These are phyloP conservation scores for Pithys albifrons DNA, from an alignment of 2,113 vertebrate genomes.

Conservation along the genomic window DNA sequence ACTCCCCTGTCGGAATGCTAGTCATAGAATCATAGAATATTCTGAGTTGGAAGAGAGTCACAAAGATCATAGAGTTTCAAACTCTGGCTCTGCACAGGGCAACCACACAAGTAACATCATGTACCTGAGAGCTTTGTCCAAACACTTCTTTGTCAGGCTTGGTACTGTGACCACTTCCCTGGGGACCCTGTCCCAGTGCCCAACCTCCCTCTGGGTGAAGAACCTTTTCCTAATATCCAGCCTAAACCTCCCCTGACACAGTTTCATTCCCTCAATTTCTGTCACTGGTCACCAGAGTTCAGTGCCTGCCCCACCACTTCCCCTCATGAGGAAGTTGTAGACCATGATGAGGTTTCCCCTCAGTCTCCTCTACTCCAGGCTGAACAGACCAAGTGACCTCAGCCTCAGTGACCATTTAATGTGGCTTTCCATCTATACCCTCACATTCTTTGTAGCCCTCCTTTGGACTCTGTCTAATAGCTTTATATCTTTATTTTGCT, in stretches of 20 bases:
- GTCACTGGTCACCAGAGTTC: background rate
- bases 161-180: background rate
- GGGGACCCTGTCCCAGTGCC: background rate
- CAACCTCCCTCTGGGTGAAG: background rate
- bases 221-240: background rate
- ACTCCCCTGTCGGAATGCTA: background rate
- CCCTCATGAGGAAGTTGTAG: background rate
- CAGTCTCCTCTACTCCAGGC: background rate
- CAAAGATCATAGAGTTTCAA: rapidly evolving
- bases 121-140: background rate
- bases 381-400: background rate
- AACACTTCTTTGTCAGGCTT: background rate
- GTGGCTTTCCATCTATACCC: background rate
- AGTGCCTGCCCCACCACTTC: background rate
- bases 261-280: background rate
- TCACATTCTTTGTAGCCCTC: background rate
- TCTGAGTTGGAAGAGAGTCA: background rate
- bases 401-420: background rate
- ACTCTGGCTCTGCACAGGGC: background rate
- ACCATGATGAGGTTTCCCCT: background rate
- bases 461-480: background rate
- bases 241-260: background rate
- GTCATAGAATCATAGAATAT: background rate
- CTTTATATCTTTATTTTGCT: background rate
- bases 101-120: background rate